Evolutionary conservation across 2,113 vertebrate genomes (phyloP), one percentile per base, ranked within the genome.

Genomic region (Thunnus thynnus): DNA sequence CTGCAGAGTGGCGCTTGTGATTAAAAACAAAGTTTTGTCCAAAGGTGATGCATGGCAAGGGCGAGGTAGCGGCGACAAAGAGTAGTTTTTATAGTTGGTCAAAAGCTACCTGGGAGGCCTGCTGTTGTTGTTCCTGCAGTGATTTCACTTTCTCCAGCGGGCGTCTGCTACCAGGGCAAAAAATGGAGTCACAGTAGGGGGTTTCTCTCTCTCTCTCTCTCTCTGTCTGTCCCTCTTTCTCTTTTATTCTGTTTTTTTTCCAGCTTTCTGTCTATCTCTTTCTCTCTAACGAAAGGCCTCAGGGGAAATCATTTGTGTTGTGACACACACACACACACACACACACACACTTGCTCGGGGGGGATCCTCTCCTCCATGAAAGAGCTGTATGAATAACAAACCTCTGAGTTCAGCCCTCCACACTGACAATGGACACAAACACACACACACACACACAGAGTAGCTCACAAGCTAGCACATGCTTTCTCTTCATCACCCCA

Each of bases 381-480:
- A 83, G 84, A 80, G 64, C 63, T 58, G 88, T 41, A 89, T 93
- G 89, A 92, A 95, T 94, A 92, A 91, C 93, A 94, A 27, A 22
- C 22, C 22, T 22, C 22, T 22, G 22, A 22, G 22, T 22, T 22
- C 22, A 22, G 22, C 22, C 22, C 22, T 22, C 22, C 22, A 22
- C 22, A 22, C 22, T 22, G 22, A 22, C 22, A 22, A 22, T 22
- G 22, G 22, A 22, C 22, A 22, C 22, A 22, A 22, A 22, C 22
- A 22, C 22, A 22, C 22, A 22, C 22, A 22, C 32, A 61, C 52
- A 65, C 27, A 63, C 71, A 56, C 46, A 54, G 46, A 41, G 58
- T 22, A 22, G 22, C 22, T 22, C 22, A 22, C 22, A 22, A 22
- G 22, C 22, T 22, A 22, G 22, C 22, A 22, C 22, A 22, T 22